Percentiles rank a stretch among this genome's conserved stretches.
Conservation (phyloP, 2,113 vertebrate genomes). For the Elachura formosa region DNA sequence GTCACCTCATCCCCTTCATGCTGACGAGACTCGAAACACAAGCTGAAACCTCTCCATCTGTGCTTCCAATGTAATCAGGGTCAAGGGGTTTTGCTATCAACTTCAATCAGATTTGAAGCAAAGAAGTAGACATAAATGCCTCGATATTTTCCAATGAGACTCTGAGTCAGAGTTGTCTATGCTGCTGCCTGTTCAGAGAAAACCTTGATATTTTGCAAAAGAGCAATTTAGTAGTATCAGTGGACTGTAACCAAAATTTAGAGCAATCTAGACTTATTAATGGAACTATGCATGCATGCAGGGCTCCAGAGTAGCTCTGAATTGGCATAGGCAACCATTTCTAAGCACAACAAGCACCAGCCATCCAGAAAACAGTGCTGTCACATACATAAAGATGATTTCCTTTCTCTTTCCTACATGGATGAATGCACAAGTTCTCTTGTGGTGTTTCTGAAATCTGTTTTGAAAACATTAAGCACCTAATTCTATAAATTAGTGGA, state of each 20-base stretch:
- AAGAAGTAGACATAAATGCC: background rate
- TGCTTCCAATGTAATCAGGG: background rate
- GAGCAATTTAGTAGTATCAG: background rate
- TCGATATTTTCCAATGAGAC: background rate
- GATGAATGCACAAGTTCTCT: slow-evolving; percentile 7
- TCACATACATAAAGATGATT: slow-evolving; percentile 17
- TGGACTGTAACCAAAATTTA: slow-evolving; percentile 6
- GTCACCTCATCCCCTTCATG: rapidly evolving
- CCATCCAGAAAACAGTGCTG: slow-evolving; percentile 18
- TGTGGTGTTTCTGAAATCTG: background rate
- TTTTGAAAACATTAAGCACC: background rate
- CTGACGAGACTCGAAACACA: background rate
- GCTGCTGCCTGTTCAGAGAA: background rate
- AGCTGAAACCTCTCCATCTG: background rate
- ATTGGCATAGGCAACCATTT: background rate
- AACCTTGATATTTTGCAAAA: background rate
- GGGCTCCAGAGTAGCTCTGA: background rate
- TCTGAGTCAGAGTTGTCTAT: background rate
- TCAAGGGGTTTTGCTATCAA: background rate
- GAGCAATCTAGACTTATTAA: background rate
- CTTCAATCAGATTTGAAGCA: background rate
- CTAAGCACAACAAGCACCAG: background rate
- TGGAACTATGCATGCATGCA: background rate
- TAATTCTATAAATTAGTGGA: background rate
- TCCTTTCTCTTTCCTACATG: background rate